These are phyloP conservation scores for Phalangium opilio DNA, from an alignment of 2,888 invertebrate species.

Conservation along the genomic window DNA sequence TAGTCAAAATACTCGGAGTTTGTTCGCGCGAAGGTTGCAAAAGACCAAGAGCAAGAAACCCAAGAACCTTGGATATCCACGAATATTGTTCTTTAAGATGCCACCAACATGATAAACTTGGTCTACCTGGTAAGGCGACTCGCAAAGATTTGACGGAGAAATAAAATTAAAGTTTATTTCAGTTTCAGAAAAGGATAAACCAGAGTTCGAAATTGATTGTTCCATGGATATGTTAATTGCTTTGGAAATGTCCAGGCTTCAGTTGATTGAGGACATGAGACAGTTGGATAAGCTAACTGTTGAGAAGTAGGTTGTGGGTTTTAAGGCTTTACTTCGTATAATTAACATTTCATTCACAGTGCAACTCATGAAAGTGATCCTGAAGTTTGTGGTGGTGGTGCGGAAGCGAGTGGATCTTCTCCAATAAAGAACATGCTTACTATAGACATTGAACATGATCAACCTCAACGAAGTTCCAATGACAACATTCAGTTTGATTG, in stretches of 20 bases:
- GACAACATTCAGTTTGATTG: no score
- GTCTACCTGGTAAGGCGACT: conserved; percentile 4
- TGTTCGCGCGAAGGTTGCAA: conserved; percentile 35
- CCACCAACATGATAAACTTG: conserved; percentile 23
- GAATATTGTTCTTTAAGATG: conserved; percentile 42
- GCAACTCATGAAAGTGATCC: no score
- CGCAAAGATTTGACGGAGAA: not conserved
- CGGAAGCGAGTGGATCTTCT: no score
- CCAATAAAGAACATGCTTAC: no score
- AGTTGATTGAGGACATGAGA: conserved; percentile 40
- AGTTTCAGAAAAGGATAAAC: conserved; percentile 10
- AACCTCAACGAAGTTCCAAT: no score
- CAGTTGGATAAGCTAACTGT: no score
- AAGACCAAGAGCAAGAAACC: conserved; percentile 35
- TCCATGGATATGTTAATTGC: conserved; percentile 47
- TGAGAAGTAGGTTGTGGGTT: no score
- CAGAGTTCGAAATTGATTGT: conserved; percentile 18
- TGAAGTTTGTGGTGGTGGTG: no score
- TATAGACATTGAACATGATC: no score
- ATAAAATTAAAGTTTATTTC: conserved; percentile 4
- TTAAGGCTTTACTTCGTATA: no score
- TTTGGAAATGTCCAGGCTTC: conserved; percentile 49
- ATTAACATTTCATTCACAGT: no score
- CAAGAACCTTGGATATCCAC: conserved; percentile 37
- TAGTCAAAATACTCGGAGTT: conserved; percentile 3